Evolutionary conservation across 2,113 vertebrate species (phyloP).

Genomic region (Lepus europaeus): DNA sequence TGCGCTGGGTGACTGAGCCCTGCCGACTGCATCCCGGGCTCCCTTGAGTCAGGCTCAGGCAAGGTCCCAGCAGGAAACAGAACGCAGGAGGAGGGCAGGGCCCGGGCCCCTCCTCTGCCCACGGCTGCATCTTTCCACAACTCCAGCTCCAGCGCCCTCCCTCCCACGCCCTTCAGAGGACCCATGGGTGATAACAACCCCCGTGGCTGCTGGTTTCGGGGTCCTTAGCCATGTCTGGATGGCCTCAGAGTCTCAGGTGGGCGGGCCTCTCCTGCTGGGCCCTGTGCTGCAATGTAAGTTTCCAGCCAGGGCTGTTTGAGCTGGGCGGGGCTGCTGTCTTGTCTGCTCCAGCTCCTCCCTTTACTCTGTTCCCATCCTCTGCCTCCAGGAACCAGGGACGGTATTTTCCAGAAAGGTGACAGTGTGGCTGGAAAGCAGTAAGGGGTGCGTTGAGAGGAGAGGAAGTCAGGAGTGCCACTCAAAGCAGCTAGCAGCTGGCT

Average conservation of each 20-base stretch:
- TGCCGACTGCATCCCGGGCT: background rate
- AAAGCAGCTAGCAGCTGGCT: background rate
- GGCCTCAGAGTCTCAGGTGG: background rate
- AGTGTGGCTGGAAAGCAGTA: background rate
- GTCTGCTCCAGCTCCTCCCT: too few relatives aligned
- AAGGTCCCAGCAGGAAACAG: background rate
- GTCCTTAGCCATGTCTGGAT: background rate
- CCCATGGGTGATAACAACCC: background rate
- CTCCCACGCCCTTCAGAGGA: background rate
- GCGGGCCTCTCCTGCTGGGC: background rate
- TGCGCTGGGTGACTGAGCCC: background rate
- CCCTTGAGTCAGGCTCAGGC: background rate
- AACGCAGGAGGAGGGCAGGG: background rate
- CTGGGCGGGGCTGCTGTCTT: too few relatives aligned
- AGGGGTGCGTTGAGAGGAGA: background rate
- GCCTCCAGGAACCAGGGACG: too few relatives aligned
- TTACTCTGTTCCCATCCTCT: too few relatives aligned
- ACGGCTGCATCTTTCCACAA: rapidly evolving
- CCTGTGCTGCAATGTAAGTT: background rate
- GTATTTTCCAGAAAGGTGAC: background rate
- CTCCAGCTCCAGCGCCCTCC: background rate
- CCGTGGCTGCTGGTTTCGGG: background rate
- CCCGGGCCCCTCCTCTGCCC: background rate
- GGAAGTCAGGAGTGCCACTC: background rate
- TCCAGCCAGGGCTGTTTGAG: background rate